Conservation (phyloP, 2,113 vertebrate species). For the Morphnarchus princeps region DNA sequence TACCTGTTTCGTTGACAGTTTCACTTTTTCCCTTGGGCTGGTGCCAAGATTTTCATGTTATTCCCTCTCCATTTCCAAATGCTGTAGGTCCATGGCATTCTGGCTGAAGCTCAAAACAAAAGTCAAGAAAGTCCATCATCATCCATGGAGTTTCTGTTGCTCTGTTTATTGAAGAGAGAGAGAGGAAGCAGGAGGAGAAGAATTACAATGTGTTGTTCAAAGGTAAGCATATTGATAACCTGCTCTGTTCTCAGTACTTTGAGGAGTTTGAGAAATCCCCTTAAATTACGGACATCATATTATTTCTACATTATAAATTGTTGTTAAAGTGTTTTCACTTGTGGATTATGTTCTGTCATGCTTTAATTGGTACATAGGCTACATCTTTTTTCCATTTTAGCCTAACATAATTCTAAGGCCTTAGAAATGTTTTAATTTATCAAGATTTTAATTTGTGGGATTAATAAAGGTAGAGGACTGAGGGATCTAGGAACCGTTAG, state of each 20-base stretch:
- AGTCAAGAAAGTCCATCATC: not conserved
- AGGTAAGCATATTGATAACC: not conserved
- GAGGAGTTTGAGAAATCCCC: not conserved
- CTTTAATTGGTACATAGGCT: not conserved
- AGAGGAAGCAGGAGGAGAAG: not conserved
- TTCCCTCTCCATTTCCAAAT: not conserved
- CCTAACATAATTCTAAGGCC: not conserved
- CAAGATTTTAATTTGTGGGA: not conserved
- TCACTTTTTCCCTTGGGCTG: not conserved
- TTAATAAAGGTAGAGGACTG: not conserved
- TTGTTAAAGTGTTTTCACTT: not conserved
- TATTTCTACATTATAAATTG: not conserved
- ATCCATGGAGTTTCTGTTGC: not conserved
- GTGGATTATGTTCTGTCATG: not conserved
- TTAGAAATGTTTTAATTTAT: not conserved
- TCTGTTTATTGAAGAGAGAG: not conserved
- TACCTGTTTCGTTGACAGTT: not conserved
- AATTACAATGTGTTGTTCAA: not conserved
- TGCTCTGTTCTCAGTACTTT: not conserved
- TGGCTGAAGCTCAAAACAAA: not conserved
- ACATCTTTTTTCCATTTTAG: not conserved
- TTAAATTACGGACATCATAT: not conserved
- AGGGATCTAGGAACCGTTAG: not conserved
- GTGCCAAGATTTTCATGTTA: not conserved
- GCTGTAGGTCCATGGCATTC: not conserved